Percentiles rank a stretch among this genome's conserved stretches.
These are phyloP conservation scores for Steinernema feltiae DNA, from an alignment of 1,140 invertebrate species.

Conservation along the genomic window DNA sequence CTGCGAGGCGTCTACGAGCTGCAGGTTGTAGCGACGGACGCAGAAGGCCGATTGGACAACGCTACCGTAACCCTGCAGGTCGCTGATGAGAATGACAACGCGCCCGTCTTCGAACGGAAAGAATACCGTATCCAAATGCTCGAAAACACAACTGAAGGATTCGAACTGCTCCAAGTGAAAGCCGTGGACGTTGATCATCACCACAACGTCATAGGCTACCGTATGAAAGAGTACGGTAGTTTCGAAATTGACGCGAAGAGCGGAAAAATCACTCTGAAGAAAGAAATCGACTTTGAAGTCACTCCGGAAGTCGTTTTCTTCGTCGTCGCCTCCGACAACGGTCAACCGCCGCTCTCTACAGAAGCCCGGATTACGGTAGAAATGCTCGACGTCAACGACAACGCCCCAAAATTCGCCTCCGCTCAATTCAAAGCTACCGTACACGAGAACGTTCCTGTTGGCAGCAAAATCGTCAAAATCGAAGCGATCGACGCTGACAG, in stretches of 20 bases:
- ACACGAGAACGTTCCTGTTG: not conserved
- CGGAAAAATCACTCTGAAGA: slow-evolving; percentile 78
- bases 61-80: slow-evolving; percentile 59
- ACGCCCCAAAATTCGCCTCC: slow-evolving; percentile 57
- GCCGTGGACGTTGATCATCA: slow-evolving; percentile 28
- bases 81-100: slow-evolving; percentile 44
- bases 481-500: not conserved
- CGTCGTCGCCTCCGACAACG: slow-evolving; percentile 78
- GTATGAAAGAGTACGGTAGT: not conserved
- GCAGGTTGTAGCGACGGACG: slow-evolving; percentile 73
- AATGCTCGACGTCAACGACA: slow-evolving; percentile 88
- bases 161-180: slow-evolving; percentile 37
- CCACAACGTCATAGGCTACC: slow-evolving; percentile 16
- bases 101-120: slow-evolving; percentile 42
- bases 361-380: slow-evolving; percentile 72
- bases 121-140: slow-evolving; percentile 33
- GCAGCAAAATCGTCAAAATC: not conserved
- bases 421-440: not conserved
- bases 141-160: slow-evolving; percentile 48
- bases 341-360: slow-evolving; percentile 74
- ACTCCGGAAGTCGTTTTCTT: slow-evolving; percentile 70
- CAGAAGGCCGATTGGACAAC: slow-evolving; percentile 66
- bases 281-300: slow-evolving; percentile 78
- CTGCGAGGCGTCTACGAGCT: slow-evolving; percentile 71
- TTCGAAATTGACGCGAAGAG: slow-evolving; percentile 70